These are phyloP conservation scores for Engraulis encrasicolus DNA, from an alignment of 2,113 vertebrate species.

Conservation along the genomic window DNA sequence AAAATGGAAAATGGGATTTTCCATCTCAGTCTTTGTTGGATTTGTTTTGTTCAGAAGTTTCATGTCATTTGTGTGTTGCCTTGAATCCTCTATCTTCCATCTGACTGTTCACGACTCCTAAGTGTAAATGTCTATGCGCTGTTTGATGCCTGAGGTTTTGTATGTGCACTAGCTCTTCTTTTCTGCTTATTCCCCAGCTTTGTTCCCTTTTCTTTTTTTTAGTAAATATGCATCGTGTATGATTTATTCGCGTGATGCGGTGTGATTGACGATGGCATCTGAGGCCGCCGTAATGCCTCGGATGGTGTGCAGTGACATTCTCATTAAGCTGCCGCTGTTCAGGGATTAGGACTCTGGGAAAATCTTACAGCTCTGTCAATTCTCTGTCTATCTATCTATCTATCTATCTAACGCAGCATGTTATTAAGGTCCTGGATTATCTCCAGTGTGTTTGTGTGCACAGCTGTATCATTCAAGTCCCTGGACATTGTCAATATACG, in stretches of 20 bases:
- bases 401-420: too few species aligned
- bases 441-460: background rate
- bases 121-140: background rate
- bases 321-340: constrained; percentile 51
- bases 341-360: constrained; percentile 56
- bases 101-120: background rate
- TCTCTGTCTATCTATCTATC: too few species aligned
- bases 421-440: constrained; percentile 9
- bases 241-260: background rate
- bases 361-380: constrained; percentile 61
- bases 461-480: background rate
- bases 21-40: background rate
- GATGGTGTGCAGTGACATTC: constrained; percentile 43
- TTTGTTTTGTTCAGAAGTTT: background rate
- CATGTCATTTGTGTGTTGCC: background rate
- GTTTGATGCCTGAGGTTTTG: background rate
- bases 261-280: background rate
- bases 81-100: background rate
- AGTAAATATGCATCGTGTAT: background rate
- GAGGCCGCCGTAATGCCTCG: background rate
- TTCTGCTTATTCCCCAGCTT: background rate
- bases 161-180: background rate
- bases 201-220: background rate
- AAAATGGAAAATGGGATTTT: background rate
- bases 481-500: background rate